Percentiles rank a stretch among this genome's conserved stretches.
Conservation (phyloP, 2,888 invertebrate genomes). For the Pilophorus perplexus region DNA sequence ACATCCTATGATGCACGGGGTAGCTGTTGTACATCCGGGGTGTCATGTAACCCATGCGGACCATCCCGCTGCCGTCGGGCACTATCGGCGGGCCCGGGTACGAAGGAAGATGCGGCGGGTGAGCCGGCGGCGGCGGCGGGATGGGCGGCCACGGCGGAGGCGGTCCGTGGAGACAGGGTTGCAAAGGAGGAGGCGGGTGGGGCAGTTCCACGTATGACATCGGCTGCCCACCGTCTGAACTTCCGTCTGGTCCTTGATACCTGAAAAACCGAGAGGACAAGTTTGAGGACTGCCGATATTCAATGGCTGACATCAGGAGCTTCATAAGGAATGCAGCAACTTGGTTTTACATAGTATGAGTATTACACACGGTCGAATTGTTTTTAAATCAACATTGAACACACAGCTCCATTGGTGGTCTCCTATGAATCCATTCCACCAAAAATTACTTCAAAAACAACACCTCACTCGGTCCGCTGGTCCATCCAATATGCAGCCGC, state of each 20-base stretch:
- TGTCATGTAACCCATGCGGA: conserved; percentile 38
- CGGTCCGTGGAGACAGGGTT: conserved; percentile 43
- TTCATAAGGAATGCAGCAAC: no score
- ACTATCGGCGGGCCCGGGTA: conserved; percentile 43
- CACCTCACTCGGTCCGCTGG: no score
- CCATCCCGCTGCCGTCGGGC: conserved; percentile 28
- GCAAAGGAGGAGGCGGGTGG: conserved; percentile 44
- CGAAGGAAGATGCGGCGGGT: conserved; percentile 42
- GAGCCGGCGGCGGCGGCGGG: conserved; percentile 39
- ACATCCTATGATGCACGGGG: conserved; percentile 70
- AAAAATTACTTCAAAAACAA: no score
- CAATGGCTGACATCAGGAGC: no score
- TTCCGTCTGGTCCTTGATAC: conserved; percentile 25
- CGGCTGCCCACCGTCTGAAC: conserved; percentile 9
- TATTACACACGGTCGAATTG: no score
- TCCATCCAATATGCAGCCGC: no score
- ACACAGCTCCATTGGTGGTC: no score
- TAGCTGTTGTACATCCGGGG: conserved; percentile 59
- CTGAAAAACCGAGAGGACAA: no score
- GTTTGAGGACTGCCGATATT: no score
- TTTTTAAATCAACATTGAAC: no score
- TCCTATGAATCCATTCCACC: no score
- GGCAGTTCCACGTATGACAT: conserved; percentile 36
- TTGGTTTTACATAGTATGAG: no score
- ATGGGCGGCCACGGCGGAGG: conserved; percentile 39